These are phyloP conservation scores for Chesias legatella DNA, from an alignment of 2,888 invertebrate genomes.

Conservation along the genomic window DNA sequence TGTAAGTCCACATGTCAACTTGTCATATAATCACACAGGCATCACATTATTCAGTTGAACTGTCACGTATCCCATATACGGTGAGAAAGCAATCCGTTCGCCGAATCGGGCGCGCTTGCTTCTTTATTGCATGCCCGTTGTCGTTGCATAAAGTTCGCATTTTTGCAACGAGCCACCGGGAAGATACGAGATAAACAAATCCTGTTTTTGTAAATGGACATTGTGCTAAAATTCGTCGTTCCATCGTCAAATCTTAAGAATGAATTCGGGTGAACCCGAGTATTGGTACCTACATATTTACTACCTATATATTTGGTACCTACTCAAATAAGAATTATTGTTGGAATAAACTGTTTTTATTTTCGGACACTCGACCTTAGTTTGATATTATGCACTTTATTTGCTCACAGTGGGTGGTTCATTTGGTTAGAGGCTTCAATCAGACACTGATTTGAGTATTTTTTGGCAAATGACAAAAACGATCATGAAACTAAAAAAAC, in stretches of 20 bases:
- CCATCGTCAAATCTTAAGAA: slow-evolving; percentile 4
- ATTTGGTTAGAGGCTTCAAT: too few relatives aligned
- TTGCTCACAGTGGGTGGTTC: too few relatives aligned
- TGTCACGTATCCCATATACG: slow-evolving; percentile 75
- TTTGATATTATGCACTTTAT: too few relatives aligned
- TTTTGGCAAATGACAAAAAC: too few relatives aligned
- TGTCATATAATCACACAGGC: slow-evolving; percentile 67
- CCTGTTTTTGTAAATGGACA: neutral
- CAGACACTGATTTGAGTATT: too few relatives aligned
- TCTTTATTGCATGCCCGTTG: slow-evolving; percentile 59
- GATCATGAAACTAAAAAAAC: too few relatives aligned
- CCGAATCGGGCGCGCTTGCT: slow-evolving; percentile 69
- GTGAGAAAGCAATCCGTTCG: slow-evolving; percentile 78
- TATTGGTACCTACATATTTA: too few relatives aligned
- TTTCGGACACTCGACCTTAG: too few relatives aligned
- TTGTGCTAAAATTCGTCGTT: slow-evolving; percentile 7
- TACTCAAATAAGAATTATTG: too few relatives aligned
- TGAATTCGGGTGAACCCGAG: slow-evolving; percentile 19
- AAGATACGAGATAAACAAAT: slow-evolving; percentile 6
- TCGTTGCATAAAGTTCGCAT: slow-evolving; percentile 52
- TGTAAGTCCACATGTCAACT: slow-evolving; percentile 56
- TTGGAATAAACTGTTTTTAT: too few relatives aligned
- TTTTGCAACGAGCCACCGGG: slow-evolving; percentile 34
- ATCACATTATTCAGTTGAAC: slow-evolving; percentile 62
- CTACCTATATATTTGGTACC: too few relatives aligned